Evolutionary conservation across 2,797 vertebrate genomes (phyloP), one percentile per base, ranked within the genome.

Genomic region (Coregonus sp.): DNA sequence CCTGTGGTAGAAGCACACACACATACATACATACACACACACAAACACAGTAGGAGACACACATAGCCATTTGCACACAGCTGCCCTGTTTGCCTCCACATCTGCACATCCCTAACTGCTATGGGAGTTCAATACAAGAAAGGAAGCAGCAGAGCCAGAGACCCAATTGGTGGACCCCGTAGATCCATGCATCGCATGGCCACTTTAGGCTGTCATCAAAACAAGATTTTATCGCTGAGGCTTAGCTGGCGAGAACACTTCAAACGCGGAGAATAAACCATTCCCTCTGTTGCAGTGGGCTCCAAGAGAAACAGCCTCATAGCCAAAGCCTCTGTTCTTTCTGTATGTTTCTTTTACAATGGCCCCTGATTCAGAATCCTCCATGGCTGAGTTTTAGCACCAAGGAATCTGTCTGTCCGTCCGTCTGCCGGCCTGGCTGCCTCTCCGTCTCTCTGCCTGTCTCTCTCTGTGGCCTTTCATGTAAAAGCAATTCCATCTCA

Each of bases 401-500:
- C 35, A 83, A 74, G 80, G 76, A 25, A 75, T 47, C 40, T 67
- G 12, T 31, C 25, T 18, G 70, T 15, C 25, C 2, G n/a, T 47
- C 33, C 16, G 72, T 20, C 56, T 74, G 5, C n/a, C 56, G 3
- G 56, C 14, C 52, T 61, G 31, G 31, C 37, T 52, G 5, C 9
- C 40, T 47, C 11, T 47, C 40, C 2, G 9, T 12, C 51, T 14
- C 29, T 35, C 31, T 56, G 72, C 4, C 7, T 29, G 82, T 80
- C 70, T 63, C 59, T 12, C 50, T 67, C 14, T 14, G 82, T 84
- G 88, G 90, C 87, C 87, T 90, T 89, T 87, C 82, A 82, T 85
- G 88, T 86, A 82, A 79, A 80, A 69, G 86, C 86, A 85, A 83
- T 90, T 87, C 90, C 86, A 75, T 80, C 84, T 87, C 90, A 86